phyloP scores from a whole-genome alignment of 2,888 invertebrate species.

The Lottia scabra region DNA sequence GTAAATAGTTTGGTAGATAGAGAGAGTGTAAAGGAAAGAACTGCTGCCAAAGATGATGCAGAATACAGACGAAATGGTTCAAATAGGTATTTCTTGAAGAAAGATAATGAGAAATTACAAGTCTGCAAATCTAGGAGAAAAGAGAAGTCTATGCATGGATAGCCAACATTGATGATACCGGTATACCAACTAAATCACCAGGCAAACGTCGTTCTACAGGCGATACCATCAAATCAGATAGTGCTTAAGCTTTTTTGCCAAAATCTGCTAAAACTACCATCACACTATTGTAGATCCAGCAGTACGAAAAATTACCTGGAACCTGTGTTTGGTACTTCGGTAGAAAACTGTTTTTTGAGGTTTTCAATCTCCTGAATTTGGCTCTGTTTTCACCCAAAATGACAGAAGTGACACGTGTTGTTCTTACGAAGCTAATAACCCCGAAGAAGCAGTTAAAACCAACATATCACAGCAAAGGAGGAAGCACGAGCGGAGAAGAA shows the following conservation, averaged over 20 bases:
- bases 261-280: slow-evolving; percentile 8
- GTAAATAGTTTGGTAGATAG: background rate
- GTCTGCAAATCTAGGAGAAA: slow-evolving; percentile 8
- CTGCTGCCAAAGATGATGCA: background rate
- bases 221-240: background rate
- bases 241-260: background rate
- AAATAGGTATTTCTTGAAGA: background rate
- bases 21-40: background rate
- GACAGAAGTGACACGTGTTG: slow-evolving; percentile 15
- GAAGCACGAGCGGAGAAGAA: slow-evolving; percentile 7
- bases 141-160: background rate
- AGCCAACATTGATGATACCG: background rate
- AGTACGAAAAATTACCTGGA: slow-evolving; percentile 3
- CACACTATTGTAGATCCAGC: slow-evolving; percentile 6
- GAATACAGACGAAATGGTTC: background rate
- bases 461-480: slow-evolving; percentile 6
- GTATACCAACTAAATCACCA: background rate
- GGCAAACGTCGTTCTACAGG: background rate
- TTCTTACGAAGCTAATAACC: background rate
- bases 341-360: background rate
- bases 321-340: background rate
- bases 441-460: background rate
- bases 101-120: background rate
- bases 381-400: slow-evolving; percentile 14
- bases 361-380: slow-evolving; percentile 9